A percentile compares a stretch with the other conserved stretches of the same genome.
phyloP scores from a whole-genome alignment of 1,140 invertebrate genomes.

The Conopomorpha cramerella region DNA sequence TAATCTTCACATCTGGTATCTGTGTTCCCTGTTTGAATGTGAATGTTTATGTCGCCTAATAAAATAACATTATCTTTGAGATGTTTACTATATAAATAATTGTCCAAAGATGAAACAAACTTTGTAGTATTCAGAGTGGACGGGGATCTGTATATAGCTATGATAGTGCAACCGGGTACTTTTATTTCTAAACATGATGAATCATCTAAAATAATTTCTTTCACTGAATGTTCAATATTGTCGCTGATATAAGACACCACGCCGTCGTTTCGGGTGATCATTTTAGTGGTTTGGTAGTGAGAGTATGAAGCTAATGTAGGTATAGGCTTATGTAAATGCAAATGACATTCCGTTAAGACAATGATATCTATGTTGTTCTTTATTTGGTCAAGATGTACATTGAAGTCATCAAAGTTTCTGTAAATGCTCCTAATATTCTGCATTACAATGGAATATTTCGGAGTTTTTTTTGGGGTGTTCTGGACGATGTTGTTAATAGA shows the following conservation, averaged over 20 bases:
- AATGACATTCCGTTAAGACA: conserved; percentile 13
- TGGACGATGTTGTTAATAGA: too few species aligned
- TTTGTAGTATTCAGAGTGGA: too few species aligned
- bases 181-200: conserved; percentile 13
- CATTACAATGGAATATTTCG: too few species aligned
- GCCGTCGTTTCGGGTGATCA: conserved; percentile 11
- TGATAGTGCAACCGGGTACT: not conserved
- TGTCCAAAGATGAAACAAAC: too few species aligned
- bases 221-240: too few species aligned
- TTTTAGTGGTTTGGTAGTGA: conserved; percentile 3
- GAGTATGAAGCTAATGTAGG: conserved; percentile 7
- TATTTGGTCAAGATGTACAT: conserved; percentile 3
- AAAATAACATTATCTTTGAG: too few species aligned
- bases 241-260: conserved; percentile 12
- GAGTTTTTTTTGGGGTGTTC: too few species aligned
- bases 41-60: conserved; percentile 1
- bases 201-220: conserved; percentile 11
- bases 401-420: conserved; percentile 11
- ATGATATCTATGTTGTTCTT: conserved; percentile 8
- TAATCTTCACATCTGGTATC: not conserved
- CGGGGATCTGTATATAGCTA: too few species aligned
- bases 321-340: conserved; percentile 9
- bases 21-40: not conserved
- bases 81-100: too few species aligned
- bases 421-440: conserved; percentile 16